phyloP scores from a whole-genome alignment of 2,797 vertebrate genomes.

The Pelodytes ibericus region DNA sequence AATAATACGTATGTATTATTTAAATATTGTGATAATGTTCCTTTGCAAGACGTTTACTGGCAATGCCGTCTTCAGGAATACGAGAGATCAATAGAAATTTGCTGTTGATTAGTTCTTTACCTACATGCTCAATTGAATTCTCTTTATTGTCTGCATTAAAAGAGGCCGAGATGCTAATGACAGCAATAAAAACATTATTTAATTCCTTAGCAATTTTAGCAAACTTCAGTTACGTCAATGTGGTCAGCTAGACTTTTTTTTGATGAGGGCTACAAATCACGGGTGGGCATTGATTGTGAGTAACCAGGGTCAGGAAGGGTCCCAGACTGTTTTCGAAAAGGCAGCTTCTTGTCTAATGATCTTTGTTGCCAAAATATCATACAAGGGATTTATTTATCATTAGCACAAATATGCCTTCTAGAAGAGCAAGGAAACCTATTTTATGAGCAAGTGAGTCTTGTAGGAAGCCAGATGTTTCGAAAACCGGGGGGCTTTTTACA shows the following conservation, averaged over 20 bases:
- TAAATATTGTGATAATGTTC: conserved; percentile 32
- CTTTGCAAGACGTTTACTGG: conserved; percentile 26
- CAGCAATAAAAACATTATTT: conserved; percentile 45
- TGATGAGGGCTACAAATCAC: conserved; percentile 38
- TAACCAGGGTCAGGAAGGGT: conserved; percentile 45
- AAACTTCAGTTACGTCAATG: conserved; percentile 38
- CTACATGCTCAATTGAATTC: conserved; percentile 26
- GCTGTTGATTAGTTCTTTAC: conserved; percentile 44
- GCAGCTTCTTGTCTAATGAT: conserved; percentile 12
- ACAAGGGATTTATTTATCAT: neutral
- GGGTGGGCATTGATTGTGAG: conserved; percentile 40
- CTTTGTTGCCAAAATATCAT: conserved; percentile 3
- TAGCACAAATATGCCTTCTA: neutral
- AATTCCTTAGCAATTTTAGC: conserved; percentile 36
- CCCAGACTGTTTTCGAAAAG: conserved; percentile 6
- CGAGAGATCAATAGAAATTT: conserved; percentile 41
- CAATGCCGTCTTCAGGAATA: conserved; percentile 17
- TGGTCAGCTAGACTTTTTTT: conserved; percentile 37
- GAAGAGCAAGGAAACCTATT: conserved; percentile 24
- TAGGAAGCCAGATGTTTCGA: neutral
- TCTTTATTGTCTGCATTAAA: conserved; percentile 39
- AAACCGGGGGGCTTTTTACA: neutral
- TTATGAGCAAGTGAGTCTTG: neutral
- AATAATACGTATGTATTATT: conserved; percentile 48
- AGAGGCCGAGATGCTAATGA: conserved; percentile 25